Percentiles rank a stretch among this genome's conserved stretches.
phyloP scores from a whole-genome alignment of 2,113 vertebrate species.

The Meriones unguiculatus region DNA sequence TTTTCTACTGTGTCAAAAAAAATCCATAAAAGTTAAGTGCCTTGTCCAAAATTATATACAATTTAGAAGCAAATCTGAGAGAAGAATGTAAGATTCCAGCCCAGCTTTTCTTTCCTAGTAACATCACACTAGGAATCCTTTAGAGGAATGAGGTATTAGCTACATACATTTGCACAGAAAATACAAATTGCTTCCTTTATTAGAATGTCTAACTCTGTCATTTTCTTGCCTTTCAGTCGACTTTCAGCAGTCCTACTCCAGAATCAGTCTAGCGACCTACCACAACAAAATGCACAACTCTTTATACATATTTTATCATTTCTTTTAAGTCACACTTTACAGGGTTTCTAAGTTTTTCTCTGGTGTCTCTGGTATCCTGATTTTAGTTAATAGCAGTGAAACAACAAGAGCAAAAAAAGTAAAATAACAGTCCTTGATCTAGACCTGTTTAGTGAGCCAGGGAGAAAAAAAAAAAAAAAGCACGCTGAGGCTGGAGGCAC shows the following conservation, averaged over 20 bases:
- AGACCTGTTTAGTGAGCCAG: conserved; percentile 85
- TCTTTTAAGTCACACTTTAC: conserved; percentile 87
- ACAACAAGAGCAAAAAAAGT: conserved; percentile 78
- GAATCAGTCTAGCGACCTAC: conserved; percentile 66
- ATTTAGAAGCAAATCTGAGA: conserved; percentile 50
- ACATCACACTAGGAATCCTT: conserved; percentile 34
- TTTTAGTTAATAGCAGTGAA: conserved; percentile 88
- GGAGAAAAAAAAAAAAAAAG: conserved; percentile 77
- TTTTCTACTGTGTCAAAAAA: conserved; percentile 1
- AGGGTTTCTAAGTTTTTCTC: conserved; percentile 87
- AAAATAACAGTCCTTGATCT: conserved; percentile 89
- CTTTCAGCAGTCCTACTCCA: conserved; percentile 84
- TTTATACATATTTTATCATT: conserved; percentile 90
- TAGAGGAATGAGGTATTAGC: conserved; percentile 47
- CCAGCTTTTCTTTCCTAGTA: conserved; percentile 18
- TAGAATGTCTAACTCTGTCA: conserved; percentile 78
- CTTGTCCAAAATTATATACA: conserved; percentile 42
- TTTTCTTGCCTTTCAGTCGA: conserved; percentile 87
- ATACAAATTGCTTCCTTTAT: conserved; percentile 77
- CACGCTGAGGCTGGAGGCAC: conserved; percentile 88
- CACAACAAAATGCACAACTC: conserved; percentile 78
- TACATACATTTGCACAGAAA: conserved; percentile 51
- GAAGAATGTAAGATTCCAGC: neutral
- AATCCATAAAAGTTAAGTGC: neutral
- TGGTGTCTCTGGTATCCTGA: conserved; percentile 84